phyloP scores from a whole-genome alignment of 2,888 invertebrate species.

The Himalopsyche kuldschensis region DNA sequence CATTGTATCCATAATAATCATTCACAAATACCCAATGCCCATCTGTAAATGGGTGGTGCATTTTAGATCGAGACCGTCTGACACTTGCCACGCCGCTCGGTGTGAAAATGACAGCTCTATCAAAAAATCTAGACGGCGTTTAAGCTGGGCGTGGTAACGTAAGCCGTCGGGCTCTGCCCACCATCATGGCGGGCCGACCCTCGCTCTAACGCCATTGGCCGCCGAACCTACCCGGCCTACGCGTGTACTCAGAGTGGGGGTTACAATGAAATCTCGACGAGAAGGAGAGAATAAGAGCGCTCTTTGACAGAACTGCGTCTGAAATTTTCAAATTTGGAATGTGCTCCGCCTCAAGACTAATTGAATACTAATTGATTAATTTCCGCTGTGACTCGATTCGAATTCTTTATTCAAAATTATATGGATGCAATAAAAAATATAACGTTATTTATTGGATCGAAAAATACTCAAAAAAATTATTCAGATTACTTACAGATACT shows the following conservation, averaged over 20 bases:
- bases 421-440: no score
- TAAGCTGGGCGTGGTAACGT: conserved; percentile 13
- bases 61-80: conserved; percentile 4
- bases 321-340: no score
- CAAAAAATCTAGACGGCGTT: conserved; percentile 14
- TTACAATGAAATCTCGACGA: neutral
- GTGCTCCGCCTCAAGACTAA: no score
- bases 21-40: no score
- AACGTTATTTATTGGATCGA: no score
- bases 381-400: no score
- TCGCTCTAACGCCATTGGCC: conserved; percentile 31
- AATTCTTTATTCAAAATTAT: no score
- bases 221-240: neutral
- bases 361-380: no score
- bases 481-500: no score
- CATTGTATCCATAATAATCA: no score
- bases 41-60: neutral
- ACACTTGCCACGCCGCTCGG: conserved; percentile 8
- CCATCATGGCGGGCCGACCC: conserved; percentile 39
- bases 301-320: neutral
- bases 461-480: no score
- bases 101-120: conserved; percentile 34
- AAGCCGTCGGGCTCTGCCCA: conserved; percentile 19
- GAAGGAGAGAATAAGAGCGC: neutral
- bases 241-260: conserved; percentile 7